Evolutionary conservation across 2,113 vertebrate genomes (phyloP).

Genomic region (Myotis brandtii): DNA sequence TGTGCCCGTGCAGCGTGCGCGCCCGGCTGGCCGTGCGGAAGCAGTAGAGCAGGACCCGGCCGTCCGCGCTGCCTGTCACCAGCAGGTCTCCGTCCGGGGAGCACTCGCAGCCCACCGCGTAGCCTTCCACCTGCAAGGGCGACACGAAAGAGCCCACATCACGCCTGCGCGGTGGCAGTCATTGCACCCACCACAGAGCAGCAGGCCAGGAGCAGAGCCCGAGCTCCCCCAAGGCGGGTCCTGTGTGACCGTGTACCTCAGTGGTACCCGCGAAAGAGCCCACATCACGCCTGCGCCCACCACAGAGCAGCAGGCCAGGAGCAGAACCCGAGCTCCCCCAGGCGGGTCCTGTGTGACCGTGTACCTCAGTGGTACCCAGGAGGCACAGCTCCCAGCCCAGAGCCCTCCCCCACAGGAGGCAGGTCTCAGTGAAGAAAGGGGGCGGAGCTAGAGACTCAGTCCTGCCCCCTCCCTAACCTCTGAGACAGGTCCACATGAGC

Average conservation of each 20-base stretch:
- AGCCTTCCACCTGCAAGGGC: conserved; percentile 94
- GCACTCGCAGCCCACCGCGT: conserved; percentile 93
- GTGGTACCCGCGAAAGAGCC: no score
- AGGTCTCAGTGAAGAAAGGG: background rate
- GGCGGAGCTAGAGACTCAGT: background rate
- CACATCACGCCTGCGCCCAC: rapidly evolving
- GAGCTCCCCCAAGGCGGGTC: no score
- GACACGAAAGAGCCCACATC: background rate
- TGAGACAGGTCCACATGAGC: rapidly evolving
- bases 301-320: no score
- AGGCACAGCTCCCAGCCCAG: rapidly evolving
- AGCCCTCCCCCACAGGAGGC: background rate
- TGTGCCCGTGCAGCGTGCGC: conserved; percentile 89
- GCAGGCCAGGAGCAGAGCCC: no score
- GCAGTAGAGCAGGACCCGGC: conserved; percentile 93
- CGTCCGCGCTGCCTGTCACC: conserved; percentile 94
- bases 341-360: rapidly evolving
- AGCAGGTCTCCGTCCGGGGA: conserved; percentile 93
- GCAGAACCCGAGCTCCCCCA: rapidly evolving
- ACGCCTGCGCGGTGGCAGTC: rapidly evolving
- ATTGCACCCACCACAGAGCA: rapidly evolving
- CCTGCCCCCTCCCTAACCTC: background rate
- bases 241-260: no score
- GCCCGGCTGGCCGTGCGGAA: conserved; percentile 89
- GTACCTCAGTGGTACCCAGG: background rate